A percentile compares a stretch with the other conserved stretches of the same genome.
These are phyloP conservation scores for Rhodeus uyekii DNA, from an alignment of 2,797 vertebrate genomes.

Conservation along the genomic window DNA sequence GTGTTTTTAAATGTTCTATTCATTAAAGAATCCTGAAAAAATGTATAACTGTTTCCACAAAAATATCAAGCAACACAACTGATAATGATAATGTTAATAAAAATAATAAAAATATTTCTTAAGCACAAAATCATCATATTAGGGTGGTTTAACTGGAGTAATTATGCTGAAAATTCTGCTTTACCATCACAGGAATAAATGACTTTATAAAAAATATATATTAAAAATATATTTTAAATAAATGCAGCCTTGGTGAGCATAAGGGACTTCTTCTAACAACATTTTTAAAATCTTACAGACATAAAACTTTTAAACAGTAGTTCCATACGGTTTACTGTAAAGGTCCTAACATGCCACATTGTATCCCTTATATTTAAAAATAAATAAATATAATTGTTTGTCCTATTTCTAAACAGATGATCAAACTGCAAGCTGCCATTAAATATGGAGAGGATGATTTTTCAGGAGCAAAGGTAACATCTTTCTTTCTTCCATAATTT, in stretches of 20 bases:
- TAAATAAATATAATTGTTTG: not conserved
- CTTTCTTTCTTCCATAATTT: not conserved
- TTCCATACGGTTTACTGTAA: not conserved
- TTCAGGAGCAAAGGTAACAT: conserved; percentile 81
- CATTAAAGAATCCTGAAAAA: no score
- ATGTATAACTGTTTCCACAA: no score
- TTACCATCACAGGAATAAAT: no score
- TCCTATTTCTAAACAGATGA: conserved; percentile 70
- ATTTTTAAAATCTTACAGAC: not conserved
- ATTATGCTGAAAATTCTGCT: no score
- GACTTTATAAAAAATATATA: no score
- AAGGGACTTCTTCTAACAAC: not conserved
- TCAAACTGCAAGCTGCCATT: conserved; percentile 86
- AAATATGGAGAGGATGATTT: conserved; percentile 93
- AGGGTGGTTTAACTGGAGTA: no score
- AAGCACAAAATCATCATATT: no score
- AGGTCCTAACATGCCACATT: not conserved
- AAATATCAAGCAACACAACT: no score
- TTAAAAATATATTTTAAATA: no score
- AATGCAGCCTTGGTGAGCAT: not conserved
- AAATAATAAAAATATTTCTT: no score
- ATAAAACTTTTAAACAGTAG: not conserved
- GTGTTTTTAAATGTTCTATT: no score
- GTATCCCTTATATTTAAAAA: not conserved
- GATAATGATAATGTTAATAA: no score